Evolutionary conservation across 1,140 invertebrate species (phyloP).

Genomic region (Drosophila auraria): DNA sequence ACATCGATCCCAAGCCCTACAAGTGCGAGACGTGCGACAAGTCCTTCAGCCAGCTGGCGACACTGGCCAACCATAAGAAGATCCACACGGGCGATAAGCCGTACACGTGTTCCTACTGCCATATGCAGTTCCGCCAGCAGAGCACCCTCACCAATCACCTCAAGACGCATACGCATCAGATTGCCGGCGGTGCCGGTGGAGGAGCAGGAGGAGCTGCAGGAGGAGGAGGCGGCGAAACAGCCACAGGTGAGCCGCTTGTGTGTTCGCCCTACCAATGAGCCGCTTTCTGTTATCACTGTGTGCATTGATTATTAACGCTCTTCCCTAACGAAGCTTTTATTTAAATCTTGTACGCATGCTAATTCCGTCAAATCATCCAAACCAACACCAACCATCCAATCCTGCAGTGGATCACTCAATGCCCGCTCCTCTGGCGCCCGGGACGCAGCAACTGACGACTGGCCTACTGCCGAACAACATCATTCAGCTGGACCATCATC

Average conservation of each 20-base stretch:
- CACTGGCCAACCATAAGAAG: constrained; percentile 84
- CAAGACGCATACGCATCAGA: constrained; percentile 83
- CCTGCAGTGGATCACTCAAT: constrained; percentile 74
- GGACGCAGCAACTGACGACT: constrained; percentile 70
- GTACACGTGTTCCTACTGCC: constrained; percentile 83
- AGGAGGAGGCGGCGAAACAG: constrained; percentile 47
- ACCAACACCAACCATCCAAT: constrained; percentile 33
- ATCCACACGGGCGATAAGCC: constrained; percentile 84
- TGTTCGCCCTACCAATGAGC: constrained; percentile 78
- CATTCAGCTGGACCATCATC: constrained; percentile 80
- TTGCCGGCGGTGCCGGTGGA: constrained; percentile 42
- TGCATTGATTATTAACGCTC: constrained; percentile 82
- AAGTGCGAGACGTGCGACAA: constrained; percentile 84
- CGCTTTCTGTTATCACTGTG: constrained; percentile 82
- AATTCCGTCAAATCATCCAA: constrained; percentile 42
- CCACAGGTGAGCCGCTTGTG: constrained; percentile 67
- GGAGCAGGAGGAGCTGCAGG: constrained; percentile 38
- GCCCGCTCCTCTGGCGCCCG: constrained; percentile 67
- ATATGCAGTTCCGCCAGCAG: constrained; percentile 83
- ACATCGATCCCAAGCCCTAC: constrained; percentile 84
- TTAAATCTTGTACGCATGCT: constrained; percentile 85
- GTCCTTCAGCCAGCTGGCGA: constrained; percentile 80
- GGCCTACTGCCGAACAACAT: constrained; percentile 69
- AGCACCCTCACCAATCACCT: constrained; percentile 84
- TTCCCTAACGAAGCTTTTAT: constrained; percentile 85